phyloP scores from a whole-genome alignment of 2,888 invertebrate genomes.

The Sinhomidia bicolor region DNA sequence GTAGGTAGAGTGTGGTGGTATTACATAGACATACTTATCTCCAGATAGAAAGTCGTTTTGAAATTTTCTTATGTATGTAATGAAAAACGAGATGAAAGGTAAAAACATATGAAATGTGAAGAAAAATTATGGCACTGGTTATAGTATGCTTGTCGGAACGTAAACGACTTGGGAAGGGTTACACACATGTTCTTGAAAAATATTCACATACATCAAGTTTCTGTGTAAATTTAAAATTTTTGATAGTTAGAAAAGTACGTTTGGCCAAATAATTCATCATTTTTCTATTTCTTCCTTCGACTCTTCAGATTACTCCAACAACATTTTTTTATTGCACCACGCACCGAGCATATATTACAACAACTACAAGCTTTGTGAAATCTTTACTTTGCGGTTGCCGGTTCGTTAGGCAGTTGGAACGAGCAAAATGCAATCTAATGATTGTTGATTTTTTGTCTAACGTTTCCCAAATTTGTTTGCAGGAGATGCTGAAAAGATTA shows the following conservation, averaged over 20 bases:
- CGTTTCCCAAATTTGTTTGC: neutral
- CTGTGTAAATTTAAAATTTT: slow-evolving; percentile 52
- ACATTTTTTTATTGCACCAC: slow-evolving; percentile 27
- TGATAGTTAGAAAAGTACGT: slow-evolving; percentile 60
- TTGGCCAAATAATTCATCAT: slow-evolving; percentile 68
- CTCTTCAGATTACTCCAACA: neutral
- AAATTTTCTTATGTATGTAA: too few relatives aligned
- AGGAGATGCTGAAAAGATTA: slow-evolving; percentile 2
- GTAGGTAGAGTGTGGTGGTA: neutral
- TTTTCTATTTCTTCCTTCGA: neutral
- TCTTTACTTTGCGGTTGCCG: slow-evolving; percentile 57
- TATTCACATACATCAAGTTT: slow-evolving; percentile 70
- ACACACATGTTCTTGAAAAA: slow-evolving; percentile 53
- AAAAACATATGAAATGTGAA: neutral
- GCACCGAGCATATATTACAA: neutral
- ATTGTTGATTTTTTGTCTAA: slow-evolving; percentile 28
- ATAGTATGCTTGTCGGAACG: slow-evolving; percentile 42
- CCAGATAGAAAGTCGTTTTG: neutral
- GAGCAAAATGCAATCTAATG: slow-evolving; percentile 41
- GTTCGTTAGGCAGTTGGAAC: slow-evolving; percentile 66
- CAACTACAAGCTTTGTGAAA: neutral
- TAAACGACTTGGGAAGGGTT: too few relatives aligned
- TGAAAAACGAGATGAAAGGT: neutral
- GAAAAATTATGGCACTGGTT: neutral
- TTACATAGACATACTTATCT: too few relatives aligned